Evolutionary conservation across 2,797 vertebrate species (phyloP), one percentile per base, ranked within the genome.

Genomic region (Acanthopagrus latus): DNA sequence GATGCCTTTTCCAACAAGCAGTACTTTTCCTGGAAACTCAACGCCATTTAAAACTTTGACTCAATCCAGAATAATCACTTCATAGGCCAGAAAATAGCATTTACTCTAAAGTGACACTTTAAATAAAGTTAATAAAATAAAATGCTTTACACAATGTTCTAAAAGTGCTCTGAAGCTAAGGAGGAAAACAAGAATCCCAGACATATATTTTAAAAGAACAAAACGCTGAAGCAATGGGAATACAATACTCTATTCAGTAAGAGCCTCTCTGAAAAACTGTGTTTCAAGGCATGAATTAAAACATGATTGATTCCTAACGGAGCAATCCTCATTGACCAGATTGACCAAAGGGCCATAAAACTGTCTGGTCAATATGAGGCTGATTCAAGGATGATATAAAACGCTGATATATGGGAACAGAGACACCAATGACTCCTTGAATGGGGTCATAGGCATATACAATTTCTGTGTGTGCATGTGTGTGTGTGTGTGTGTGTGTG

Each of bases 261-360:
- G 65, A 57, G 11, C 12, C 17, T 66, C 46, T 62, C 70, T 65
- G 52, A 18, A 43, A 79, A 75, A 84, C 65, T 13, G 12, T 54
- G 7, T 52, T 63, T 74, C 51, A 68, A 55, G 21, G 21, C 18
- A 50, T 62, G 51, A 85, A 83, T 88, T 79, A 80, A 86, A 81
- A 71, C 33, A 75, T 75, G 85, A 91, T 58, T 80, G 71, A 88
- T 88, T 76, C 66, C 47, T 78, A 71, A 81, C 73, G 57, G 62
- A 46, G 65, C 62, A 65, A 64, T 67, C 64, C 47, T 76, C 64
- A 64, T 67, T 88, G 83, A 80, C 80, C 62, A 58, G 20, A 81
- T 80, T 83, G 85, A 88, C 67, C 58, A 46, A 55, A 63, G 38
- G 56, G 44, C 73, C 71, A 80, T 89, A 88, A 87, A 87, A 74